Evolutionary conservation across 2,888 invertebrate genomes (phyloP).

Genomic region (Hyles lineata): DNA sequence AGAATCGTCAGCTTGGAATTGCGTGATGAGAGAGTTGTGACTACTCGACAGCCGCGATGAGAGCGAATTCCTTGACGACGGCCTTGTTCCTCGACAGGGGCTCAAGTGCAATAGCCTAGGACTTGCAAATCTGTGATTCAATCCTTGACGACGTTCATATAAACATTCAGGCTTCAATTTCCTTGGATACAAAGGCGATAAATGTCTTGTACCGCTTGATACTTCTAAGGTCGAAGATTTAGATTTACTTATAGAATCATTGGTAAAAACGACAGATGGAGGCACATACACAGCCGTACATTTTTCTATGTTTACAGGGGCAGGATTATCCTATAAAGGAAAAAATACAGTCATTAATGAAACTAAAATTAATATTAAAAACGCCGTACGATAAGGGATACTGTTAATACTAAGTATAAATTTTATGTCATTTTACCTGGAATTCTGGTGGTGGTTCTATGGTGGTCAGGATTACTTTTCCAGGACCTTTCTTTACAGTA

Average conservation of each 20-base stretch:
- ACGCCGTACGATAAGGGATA: too few relatives aligned
- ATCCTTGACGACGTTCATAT: slow-evolving; percentile 73
- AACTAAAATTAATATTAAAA: too few relatives aligned
- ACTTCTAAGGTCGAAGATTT: slow-evolving; percentile 57
- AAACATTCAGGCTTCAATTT: slow-evolving; percentile 70
- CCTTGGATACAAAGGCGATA: slow-evolving; percentile 71
- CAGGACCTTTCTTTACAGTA: slow-evolving; percentile 92
- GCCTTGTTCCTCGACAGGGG: slow-evolving; percentile 86
- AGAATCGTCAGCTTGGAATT: slow-evolving; percentile 92
- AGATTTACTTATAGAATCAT: slow-evolving; percentile 54
- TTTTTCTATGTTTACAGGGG: slow-evolving; percentile 53
- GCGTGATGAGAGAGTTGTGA: slow-evolving; percentile 91
- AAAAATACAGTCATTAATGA: slow-evolving; percentile 25
- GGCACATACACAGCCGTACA: slow-evolving; percentile 59
- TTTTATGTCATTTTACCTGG: slow-evolving; percentile 78
- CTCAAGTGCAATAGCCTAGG: slow-evolving; percentile 85
- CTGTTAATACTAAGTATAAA: too few relatives aligned
- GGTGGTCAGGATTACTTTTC: slow-evolving; percentile 85
- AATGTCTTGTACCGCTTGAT: slow-evolving; percentile 57
- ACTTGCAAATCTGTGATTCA: slow-evolving; percentile 75
- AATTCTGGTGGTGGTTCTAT: slow-evolving; percentile 95
- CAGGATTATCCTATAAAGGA: slow-evolving; percentile 71
- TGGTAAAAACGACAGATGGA: slow-evolving; percentile 59
- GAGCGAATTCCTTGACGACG: slow-evolving; percentile 90
- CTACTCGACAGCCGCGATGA: slow-evolving; percentile 93